phyloP scores from a whole-genome alignment of 2,113 vertebrate species.

The Apodemus sylvaticus region DNA sequence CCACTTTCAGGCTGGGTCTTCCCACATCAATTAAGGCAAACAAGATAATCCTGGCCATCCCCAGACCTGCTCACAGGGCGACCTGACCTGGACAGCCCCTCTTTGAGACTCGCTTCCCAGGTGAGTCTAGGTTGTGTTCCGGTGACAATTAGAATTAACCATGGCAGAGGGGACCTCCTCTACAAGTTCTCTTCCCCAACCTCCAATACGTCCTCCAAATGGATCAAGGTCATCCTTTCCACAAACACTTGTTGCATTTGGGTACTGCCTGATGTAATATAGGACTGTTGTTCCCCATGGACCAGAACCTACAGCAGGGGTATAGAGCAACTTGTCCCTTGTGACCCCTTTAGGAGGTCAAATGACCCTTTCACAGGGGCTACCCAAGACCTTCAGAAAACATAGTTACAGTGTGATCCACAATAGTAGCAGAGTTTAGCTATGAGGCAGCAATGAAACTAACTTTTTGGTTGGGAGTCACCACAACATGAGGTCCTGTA shows the following conservation, averaged over 20 bases:
- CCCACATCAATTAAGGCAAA: neutral
- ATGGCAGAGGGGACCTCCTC: neutral
- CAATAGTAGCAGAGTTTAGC: neutral
- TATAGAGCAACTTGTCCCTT: neutral
- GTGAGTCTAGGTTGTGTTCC: neutral
- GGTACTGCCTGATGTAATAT: neutral
- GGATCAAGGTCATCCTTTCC: neutral
- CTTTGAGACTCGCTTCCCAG: neutral
- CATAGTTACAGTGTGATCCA: neutral
- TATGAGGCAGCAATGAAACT: neutral
- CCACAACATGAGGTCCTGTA: neutral
- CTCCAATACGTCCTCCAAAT: neutral
- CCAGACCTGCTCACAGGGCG: neutral
- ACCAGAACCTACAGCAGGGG: neutral
- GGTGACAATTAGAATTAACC: neutral
- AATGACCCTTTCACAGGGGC: neutral
- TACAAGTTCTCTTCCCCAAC: neutral
- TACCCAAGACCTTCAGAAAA: neutral
- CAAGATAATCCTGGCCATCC: neutral
- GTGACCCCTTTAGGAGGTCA: neutral
- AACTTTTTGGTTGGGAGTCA: neutral
- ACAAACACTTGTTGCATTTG: neutral
- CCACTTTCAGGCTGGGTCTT: neutral
- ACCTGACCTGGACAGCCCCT: too few species aligned
- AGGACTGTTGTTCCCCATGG: neutral